Base-by-base conservation (phyloP, 2,888 invertebrate species). In the Diabrotica balteata region DNA sequence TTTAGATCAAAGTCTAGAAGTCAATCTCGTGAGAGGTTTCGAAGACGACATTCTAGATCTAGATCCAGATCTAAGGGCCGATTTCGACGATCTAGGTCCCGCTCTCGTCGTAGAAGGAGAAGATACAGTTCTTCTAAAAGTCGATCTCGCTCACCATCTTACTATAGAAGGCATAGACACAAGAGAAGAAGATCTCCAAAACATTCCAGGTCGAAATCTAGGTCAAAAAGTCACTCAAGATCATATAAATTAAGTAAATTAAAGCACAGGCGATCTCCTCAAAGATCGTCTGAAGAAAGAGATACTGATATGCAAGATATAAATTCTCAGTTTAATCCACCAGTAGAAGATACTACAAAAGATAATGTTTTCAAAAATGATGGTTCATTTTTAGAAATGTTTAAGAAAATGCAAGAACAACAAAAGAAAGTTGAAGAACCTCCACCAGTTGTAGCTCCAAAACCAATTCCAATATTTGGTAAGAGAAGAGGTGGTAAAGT, bases 351-450 rank as follows among this genome's bases (percentile, higher is more conserved):
- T 7, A 78, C 79, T 4, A 79, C 79, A 32, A 77, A 78, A 9
- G 79, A 80, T 8, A 88, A 88, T 10, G 80, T 86, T 43, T 93
- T 93, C 78, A 93, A 93, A 80, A 96, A 96, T 82, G 96, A 96
- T 81, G 96, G 96, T 4, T 93, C 94, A 72, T 96, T 96, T 80
- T 86, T 96, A 79, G 95, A 95, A 82, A 92, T 95, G 89, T 96
- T 96, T 78, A 95, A 95, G 83, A 94, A 93, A 82, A 91, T 95
- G 93, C 93, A 93, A 78, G 91, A 91, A 72, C 80, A 81, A 47
- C 86, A 86, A 77, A 79, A 82, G 65, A 78, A 77, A 67, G 78
- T 77, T 68, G 74, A 77, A 58, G 72, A 73, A 11, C 65, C 68
- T 7, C 61, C 66, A 7, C n/a, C 68, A 7, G 80, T 80, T 4